These are phyloP conservation scores for Schlechtendalia chinensis DNA, from an alignment of 1,140 invertebrate genomes.

Conservation along the genomic window DNA sequence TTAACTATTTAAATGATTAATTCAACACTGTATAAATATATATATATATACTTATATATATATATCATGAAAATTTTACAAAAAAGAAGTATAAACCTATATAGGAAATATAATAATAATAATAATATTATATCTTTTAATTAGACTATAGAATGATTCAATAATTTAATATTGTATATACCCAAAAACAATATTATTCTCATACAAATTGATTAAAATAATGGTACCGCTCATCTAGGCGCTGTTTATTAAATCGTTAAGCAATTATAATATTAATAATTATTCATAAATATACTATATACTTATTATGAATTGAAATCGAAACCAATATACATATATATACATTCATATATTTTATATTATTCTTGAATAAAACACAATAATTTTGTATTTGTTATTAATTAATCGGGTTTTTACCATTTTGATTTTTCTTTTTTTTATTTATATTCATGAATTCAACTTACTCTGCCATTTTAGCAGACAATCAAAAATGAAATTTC, in stretches of 20 bases:
- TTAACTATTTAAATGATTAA: not conserved
- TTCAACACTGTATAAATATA: not conserved
- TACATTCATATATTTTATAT: constrained; percentile 10
- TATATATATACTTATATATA: not conserved
- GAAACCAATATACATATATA: constrained; percentile 22
- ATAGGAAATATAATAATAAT: constrained; percentile 4
- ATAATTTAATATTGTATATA: not conserved
- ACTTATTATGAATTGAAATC: constrained; percentile 23
- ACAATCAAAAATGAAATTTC: constrained; percentile 32
- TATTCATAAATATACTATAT: constrained; percentile 18
- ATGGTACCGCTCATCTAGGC: constrained; percentile 46
- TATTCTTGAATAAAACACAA: constrained; percentile 22
- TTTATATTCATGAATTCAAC: not conserved
- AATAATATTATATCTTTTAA: constrained; percentile 13
- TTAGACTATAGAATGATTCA: constrained; percentile 18
- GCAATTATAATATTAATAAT: constrained; percentile 12
- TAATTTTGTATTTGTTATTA: constrained; percentile 1
- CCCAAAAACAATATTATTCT: constrained; percentile 19
- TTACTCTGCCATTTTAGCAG: constrained; percentile 14
- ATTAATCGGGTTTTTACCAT: not conserved
- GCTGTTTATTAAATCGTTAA: constrained; percentile 45
- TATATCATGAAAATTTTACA: too few species aligned
- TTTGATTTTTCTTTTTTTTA: constrained; percentile 14
- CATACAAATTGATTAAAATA: not conserved
- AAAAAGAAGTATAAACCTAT: not conserved